Evolutionary conservation across 2,113 vertebrate species (phyloP).

Genomic region (Turnix velox): DNA sequence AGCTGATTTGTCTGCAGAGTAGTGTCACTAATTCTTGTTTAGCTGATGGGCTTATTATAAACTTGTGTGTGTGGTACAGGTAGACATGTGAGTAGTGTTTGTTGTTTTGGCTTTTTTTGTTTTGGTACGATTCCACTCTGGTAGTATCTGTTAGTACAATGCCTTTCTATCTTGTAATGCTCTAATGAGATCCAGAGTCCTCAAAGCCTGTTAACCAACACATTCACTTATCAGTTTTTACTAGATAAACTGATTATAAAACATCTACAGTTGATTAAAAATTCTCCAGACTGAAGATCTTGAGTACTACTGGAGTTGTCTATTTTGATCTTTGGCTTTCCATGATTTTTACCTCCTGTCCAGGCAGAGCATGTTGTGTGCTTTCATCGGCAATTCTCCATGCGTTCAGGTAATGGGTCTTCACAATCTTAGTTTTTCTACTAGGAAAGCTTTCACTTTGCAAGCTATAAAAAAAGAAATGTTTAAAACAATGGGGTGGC

Average conservation of each 20-base stretch:
- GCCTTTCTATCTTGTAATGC: background rate
- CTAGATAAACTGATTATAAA: background rate
- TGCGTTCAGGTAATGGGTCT: background rate
- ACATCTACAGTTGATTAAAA: background rate
- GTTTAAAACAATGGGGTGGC: background rate
- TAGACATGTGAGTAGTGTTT: background rate
- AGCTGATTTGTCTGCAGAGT: background rate
- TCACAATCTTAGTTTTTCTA: background rate
- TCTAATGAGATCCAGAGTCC: background rate
- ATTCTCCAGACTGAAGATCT: background rate
- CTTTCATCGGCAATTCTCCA: background rate
- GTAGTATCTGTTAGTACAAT: background rate
- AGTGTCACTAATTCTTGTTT: background rate
- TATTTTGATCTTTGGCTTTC: background rate
- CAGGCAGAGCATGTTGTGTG: rapidly evolving
- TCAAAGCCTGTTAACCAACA: rapidly evolving
- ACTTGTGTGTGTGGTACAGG: background rate
- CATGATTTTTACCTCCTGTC: background rate
- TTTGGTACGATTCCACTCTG: background rate
- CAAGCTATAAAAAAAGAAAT: background rate
- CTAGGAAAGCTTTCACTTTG: background rate
- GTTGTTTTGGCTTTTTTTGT: background rate
- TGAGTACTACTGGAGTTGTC: background rate
- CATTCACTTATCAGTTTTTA: background rate
- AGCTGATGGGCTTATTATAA: background rate